Base-by-base conservation (phyloP, 2,113 vertebrate genomes). In the Donacobius atricapilla region DNA sequence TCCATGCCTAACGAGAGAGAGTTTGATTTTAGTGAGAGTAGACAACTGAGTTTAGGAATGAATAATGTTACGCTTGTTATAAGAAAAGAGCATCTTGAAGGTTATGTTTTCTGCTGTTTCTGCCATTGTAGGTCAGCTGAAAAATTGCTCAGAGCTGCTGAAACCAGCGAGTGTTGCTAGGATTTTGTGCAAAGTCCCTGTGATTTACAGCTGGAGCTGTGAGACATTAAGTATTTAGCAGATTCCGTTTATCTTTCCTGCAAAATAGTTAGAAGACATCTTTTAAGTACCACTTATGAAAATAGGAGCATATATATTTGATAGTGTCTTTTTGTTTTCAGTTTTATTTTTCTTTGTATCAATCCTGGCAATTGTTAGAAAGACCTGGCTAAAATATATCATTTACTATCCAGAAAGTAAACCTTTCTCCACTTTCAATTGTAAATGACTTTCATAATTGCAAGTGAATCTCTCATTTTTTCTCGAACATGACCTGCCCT, bases 401-500 rank as follows among this genome's bases (percentile, higher is more conserved):
- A 73, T 47, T 57, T 73, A 50, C 50, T 80, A 24, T 37, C 31
- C 65, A 92, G 37, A 93, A 95, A 93, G 54, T 58, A 93, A 88
- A 66, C 39, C 79, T 47, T 61, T 73, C 21, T 63, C 30, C 33
- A 73, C 71, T 86, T 90, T 31, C 47, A 82, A 30, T 58, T 95
- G 76, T 45, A 93, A 94, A 96, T 94, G 2, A 77, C 47, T 86
- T 92, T 57, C 24, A 39, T 86, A 94, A 97, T 86, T 83, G 79
- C 63, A 77, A 50, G 16, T 6, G 75, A 93, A 71, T 90, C 50
- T 69, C 92, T 86, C 71, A 91, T 83, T 95, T 94, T 93, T 50
- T 39, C 79, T 92, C 2, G 1, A 85, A 40, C 68, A 30, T 66
- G 63, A 66, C 58, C 64, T 65, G 27, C 68, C 54, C 82, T 39